Base-by-base conservation (phyloP, 2,797 vertebrate genomes). In the Acanthurus leucopareius region DNA sequence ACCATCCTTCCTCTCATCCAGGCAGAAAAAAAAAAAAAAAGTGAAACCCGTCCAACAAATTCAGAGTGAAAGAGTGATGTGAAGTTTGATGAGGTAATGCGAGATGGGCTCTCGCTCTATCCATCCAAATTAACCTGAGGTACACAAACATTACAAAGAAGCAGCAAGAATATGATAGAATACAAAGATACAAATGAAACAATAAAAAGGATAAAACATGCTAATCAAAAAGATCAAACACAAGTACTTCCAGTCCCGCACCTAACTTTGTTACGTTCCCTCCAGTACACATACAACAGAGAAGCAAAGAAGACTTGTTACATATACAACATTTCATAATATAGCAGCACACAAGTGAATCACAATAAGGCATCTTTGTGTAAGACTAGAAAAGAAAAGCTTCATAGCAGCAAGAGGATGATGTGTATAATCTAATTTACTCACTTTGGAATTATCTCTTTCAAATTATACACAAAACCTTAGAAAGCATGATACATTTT, bases 321-420 rank as follows among this genome's bases (percentile, higher is more conserved):
- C 95, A 97, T 96, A 95, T 95, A 96, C 94, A 96, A 96, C 95
- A 95, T 95, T 96, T 97, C 96, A 96, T 96, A 96, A 97, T 96
- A 97, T 98, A 99, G 98, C 97, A 99, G 97, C 98, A 98, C 97
- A 98, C 94, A 94, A 88, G 96, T 97, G 96, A 97, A 97, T 96
- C 96, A 98, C 96, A 96, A 96, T 96, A 96, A 97, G 94, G 96
- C 95, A 96, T 91, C 95, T 95, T 96, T 97, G 96, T 97, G 95
- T 96, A 97, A 97, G 94, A 95, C 96, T 96, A 95, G 95, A 96
- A 93, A 96, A 95, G 94, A 93, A 94, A 96, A 97, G 97, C 96
- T 95, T 96, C 91, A 95, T 97, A 98, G 97, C 97, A 98, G 97
- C 97, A 94, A 93, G 85, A 93, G 85, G 91, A 91, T 93, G 69